Conservation (phyloP, 2,888 invertebrate species). For the Eudemis profundana region DNA sequence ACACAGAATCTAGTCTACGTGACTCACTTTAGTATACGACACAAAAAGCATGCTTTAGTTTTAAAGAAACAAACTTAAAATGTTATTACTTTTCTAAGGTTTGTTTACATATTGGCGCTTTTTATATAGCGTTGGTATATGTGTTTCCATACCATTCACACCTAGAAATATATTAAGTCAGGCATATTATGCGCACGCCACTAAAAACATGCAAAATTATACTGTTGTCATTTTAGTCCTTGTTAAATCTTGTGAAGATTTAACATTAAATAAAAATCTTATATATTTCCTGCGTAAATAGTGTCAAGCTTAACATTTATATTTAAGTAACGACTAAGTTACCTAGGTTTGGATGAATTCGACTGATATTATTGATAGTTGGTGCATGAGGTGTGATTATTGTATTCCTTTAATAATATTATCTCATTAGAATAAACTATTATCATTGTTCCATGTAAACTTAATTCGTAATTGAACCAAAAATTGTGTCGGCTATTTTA, state of each 20-base stretch:
- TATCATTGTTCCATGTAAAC: constrained; percentile 53
- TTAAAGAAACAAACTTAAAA: constrained; percentile 1
- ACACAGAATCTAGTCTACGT: too few species aligned
- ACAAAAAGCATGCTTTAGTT: too few species aligned
- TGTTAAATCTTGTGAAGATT: too few species aligned
- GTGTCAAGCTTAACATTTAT: constrained; percentile 47
- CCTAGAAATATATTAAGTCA: background rate
- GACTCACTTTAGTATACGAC: too few species aligned
- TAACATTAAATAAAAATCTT: background rate
- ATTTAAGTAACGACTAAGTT: constrained; percentile 53
- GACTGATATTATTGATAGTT: constrained; percentile 67
- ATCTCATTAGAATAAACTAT: constrained; percentile 57
- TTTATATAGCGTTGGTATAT: background rate
- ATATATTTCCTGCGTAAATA: constrained; percentile 23
- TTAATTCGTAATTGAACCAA: constrained; percentile 69
- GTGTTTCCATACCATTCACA: background rate
- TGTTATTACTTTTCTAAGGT: too few species aligned
- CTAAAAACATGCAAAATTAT: too few species aligned
- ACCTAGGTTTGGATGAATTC: constrained; percentile 67
- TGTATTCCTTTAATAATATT: constrained; percentile 63
- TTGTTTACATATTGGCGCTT: too few species aligned
- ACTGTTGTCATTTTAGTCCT: too few species aligned
- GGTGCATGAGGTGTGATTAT: constrained; percentile 58
- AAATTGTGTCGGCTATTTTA: constrained; percentile 74
- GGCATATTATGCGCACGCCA: constrained; percentile 7